Evolutionary conservation across 2,888 invertebrate species (phyloP).

Genomic region (Labia minor): DNA sequence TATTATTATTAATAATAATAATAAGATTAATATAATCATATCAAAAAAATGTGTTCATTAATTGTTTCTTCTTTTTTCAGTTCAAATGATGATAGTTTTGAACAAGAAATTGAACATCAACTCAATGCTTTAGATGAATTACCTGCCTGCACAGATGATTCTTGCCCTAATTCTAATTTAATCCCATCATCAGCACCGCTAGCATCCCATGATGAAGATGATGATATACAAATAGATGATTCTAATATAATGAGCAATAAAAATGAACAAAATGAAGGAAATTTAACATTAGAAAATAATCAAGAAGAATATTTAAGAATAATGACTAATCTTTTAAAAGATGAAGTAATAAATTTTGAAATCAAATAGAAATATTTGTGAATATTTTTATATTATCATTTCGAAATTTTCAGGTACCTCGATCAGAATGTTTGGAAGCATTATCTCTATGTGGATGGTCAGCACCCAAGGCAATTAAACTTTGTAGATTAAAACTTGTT

Average conservation of each 20-base stretch:
- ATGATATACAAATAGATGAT: constrained; percentile 15
- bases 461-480: constrained; percentile 77
- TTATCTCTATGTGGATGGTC: constrained; percentile 49
- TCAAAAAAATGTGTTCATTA: too few species aligned
- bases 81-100: constrained; percentile 39
- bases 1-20: too few species aligned
- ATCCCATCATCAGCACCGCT: constrained; percentile 15
- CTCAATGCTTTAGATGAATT: constrained; percentile 49
- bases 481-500: constrained; percentile 40
- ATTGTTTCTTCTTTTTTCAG: too few species aligned
- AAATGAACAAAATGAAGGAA: background rate
- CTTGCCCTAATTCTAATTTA: background rate
- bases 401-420: background rate
- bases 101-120: constrained; percentile 50
- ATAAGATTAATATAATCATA: too few species aligned
- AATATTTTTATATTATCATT: too few species aligned
- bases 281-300: constrained; percentile 26
- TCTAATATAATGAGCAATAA: constrained; percentile 16
- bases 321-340: constrained; percentile 76
- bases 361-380: background rate
- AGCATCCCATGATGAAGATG: constrained; percentile 15
- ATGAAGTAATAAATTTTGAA: constrained; percentile 44
- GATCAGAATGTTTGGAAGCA: background rate
- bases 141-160: constrained; percentile 36
- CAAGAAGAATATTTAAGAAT: constrained; percentile 61